Conservation (phyloP, 2,113 vertebrate species). For the Caranx melampygus region DNA sequence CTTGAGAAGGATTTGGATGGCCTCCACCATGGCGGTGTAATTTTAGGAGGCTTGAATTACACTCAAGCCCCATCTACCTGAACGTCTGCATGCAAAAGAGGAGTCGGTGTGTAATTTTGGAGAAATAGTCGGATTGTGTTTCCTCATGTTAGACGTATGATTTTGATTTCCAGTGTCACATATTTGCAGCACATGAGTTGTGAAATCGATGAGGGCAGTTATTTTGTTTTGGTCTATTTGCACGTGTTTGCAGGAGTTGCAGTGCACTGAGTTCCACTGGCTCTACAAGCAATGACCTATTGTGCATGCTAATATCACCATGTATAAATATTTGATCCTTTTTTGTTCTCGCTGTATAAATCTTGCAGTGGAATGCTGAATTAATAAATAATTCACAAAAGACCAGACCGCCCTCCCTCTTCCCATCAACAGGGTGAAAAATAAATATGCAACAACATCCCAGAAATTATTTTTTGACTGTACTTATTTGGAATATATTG, state of each 20-base stretch:
- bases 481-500: background rate
- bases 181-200: too few species aligned
- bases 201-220: too few species aligned
- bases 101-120: background rate
- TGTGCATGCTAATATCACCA: too few species aligned
- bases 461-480: background rate
- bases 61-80: slow-evolving; percentile 14
- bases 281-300: too few species aligned
- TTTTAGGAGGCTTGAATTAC: slow-evolving; percentile 51
- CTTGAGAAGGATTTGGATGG: slow-evolving; percentile 47
- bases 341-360: too few species aligned
- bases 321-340: too few species aligned
- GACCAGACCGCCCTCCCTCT: background rate
- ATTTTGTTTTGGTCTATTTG: too few species aligned
- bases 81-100: slow-evolving; percentile 15
- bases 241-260: too few species aligned
- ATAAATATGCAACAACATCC: background rate
- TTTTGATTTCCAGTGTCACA: background rate
- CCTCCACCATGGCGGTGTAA: slow-evolving; percentile 10
- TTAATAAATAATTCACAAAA: background rate
- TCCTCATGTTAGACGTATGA: background rate
- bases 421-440: background rate
- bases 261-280: too few species aligned
- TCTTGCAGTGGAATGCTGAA: background rate
- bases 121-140: background rate